Evolutionary conservation across 92 coral and sea anemone species (phyloP).

Genomic region (Scolanthus callimorphus): DNA sequence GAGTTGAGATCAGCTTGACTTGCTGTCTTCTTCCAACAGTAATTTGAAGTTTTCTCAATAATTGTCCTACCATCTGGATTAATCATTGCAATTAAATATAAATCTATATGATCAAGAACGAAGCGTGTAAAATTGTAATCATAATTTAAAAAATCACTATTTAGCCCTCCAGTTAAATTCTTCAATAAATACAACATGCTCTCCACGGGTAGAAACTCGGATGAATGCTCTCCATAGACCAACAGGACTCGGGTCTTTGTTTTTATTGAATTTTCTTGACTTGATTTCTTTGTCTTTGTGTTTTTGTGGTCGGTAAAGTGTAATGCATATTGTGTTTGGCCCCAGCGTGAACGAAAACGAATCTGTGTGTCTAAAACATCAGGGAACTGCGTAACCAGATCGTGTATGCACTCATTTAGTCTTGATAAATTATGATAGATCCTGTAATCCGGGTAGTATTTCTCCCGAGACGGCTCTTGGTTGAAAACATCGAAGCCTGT

Average conservation of each 20-base stretch:
- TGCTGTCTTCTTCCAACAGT: conserved; percentile 74
- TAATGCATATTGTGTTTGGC: conserved; percentile 65
- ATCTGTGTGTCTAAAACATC: conserved; percentile 59
- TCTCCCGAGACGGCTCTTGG: conserved; percentile 42
- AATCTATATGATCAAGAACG: conserved; percentile 57
- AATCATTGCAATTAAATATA: conserved; percentile 48
- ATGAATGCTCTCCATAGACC: conserved; percentile 77
- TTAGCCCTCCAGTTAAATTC: conserved; percentile 62
- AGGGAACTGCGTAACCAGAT: conserved; percentile 55
- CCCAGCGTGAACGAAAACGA: conserved; percentile 76
- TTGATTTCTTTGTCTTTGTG: conserved; percentile 10
- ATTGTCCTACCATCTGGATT: conserved; percentile 77
- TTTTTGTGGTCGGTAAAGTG: conserved; percentile 68
- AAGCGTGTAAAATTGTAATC: conserved; percentile 54
- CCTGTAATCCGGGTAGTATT: conserved; percentile 56
- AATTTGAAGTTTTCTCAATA: conserved; percentile 57
- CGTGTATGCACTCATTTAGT: conserved; percentile 67
- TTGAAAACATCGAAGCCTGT: conserved; percentile 45
- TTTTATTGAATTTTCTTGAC: conserved; percentile 35
- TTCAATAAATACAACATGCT: conserved; percentile 65
- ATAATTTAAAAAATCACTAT: conserved; percentile 7
- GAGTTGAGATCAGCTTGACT: conserved; percentile 56
- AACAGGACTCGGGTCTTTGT: conserved; percentile 36
- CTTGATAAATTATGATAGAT: conserved; percentile 67
- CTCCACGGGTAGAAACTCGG: conserved; percentile 80